phyloP scores from a whole-genome alignment of 2,797 vertebrate genomes.

The Mus caroli region DNA sequence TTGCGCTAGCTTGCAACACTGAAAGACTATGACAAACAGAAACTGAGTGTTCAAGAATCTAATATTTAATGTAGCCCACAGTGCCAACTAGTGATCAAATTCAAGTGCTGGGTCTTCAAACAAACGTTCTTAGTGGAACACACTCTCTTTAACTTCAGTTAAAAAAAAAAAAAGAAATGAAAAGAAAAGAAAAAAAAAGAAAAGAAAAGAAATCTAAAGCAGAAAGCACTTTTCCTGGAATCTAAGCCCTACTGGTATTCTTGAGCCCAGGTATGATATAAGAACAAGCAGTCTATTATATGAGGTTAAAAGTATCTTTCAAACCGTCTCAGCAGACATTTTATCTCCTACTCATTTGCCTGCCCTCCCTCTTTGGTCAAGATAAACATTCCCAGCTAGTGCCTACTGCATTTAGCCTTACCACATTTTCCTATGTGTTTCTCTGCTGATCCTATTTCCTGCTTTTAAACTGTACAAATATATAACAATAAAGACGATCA shows the following conservation, averaged over 20 bases:
- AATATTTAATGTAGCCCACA: not conserved
- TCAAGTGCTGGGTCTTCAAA: not conserved
- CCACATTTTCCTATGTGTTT: conserved; percentile 42
- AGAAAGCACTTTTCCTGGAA: not conserved
- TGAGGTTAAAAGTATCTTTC: conserved; percentile 52
- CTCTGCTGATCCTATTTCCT: conserved; percentile 46
- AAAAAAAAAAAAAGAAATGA: not conserved
- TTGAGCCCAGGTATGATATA: not conserved
- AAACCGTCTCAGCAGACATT: conserved; percentile 27
- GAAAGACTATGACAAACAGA: not conserved
- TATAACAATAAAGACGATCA: conserved; percentile 66
- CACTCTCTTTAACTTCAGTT: not conserved
- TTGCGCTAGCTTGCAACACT: not conserved
- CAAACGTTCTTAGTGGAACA: not conserved
- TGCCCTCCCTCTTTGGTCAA: conserved; percentile 23
- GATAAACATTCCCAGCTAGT: conserved; percentile 50
- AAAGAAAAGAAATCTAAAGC: not conserved
- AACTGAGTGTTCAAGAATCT: not conserved
- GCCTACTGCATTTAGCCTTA: conserved; percentile 39
- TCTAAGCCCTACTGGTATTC: not conserved
- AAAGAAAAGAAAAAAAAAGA: too few species aligned
- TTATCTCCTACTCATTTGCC: not conserved
- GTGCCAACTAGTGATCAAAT: not conserved
- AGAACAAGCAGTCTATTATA: conserved; percentile 44
- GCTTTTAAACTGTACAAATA: conserved; percentile 65